These are phyloP conservation scores for Paracanthobrama guichenoti DNA, from an alignment of 2,113 vertebrate genomes.

Conservation along the genomic window DNA sequence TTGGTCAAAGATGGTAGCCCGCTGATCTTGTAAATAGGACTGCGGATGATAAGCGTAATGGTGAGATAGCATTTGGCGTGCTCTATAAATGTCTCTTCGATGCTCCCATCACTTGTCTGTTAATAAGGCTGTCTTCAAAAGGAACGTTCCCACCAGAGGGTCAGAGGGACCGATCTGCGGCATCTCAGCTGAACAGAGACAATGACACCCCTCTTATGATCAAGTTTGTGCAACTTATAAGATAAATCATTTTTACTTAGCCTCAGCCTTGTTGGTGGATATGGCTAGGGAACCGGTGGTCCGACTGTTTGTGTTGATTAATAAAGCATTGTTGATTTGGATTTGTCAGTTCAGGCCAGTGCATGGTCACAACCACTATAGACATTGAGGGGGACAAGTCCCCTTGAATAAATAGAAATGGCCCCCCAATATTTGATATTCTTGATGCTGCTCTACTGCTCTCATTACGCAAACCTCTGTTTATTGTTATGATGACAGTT, in stretches of 20 bases:
- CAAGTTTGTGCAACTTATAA: not conserved
- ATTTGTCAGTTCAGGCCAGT: no score
- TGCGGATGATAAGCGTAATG: constrained; percentile 50
- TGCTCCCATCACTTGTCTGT: constrained; percentile 30
- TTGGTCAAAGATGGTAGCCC: constrained; percentile 48
- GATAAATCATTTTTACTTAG: not conserved
- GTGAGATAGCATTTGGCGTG: constrained; percentile 40
- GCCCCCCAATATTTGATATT: no score
- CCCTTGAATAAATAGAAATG: no score
- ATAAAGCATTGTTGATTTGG: no score
- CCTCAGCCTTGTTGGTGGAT: not conserved
- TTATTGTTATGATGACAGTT: no score
- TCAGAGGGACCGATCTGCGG: constrained; percentile 34
- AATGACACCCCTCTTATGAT: not conserved
- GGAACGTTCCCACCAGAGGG: constrained; percentile 41
- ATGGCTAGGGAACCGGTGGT: not conserved
- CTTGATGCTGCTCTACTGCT: no score
- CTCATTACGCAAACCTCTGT: no score
- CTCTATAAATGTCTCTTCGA: constrained; percentile 43
- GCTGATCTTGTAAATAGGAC: constrained; percentile 46
- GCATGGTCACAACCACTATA: no score
- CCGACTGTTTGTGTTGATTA: not conserved
- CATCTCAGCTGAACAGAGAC: not conserved
- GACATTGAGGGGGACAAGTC: no score
- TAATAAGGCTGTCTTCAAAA: constrained; percentile 49